These are phyloP conservation scores for Fragum sueziense DNA, from an alignment of 2,888 invertebrate genomes.

Conservation along the genomic window DNA sequence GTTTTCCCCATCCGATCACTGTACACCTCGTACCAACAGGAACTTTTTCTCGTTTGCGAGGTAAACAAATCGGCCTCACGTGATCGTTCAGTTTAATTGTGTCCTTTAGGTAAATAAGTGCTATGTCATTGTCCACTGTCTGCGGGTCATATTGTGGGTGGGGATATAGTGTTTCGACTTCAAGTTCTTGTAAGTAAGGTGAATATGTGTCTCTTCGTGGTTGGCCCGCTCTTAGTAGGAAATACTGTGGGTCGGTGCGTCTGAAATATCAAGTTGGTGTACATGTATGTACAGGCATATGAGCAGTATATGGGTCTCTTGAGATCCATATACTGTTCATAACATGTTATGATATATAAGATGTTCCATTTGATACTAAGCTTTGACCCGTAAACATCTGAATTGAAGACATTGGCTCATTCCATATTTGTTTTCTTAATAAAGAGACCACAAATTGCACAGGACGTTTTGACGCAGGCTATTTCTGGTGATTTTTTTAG, in stretches of 20 bases:
- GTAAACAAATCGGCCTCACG: conserved; percentile 74
- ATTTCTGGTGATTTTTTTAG: too few species aligned
- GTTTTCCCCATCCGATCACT: conserved; percentile 75
- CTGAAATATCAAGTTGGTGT: too few species aligned
- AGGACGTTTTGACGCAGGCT: too few species aligned
- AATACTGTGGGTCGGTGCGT: conserved; percentile 36
- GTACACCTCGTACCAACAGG: conserved; percentile 71
- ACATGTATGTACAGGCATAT: too few species aligned
- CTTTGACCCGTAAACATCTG: too few species aligned
- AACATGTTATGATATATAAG: too few species aligned
- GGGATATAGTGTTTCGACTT: conserved; percentile 60
- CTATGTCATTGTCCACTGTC: conserved; percentile 75
- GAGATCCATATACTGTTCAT: too few species aligned
- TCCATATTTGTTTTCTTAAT: too few species aligned
- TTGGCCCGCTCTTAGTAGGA: conserved; percentile 67
- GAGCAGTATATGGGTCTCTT: too few species aligned
- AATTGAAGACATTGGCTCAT: too few species aligned
- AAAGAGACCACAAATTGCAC: too few species aligned
- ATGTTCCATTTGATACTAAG: too few species aligned
- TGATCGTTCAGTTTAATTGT: conserved; percentile 73
- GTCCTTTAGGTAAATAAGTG: conserved; percentile 68
- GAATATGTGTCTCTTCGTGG: conserved; percentile 72
- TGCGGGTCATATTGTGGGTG: conserved; percentile 63
- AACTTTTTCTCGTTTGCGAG: conserved; percentile 52
- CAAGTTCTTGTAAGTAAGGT: conserved; percentile 65